phyloP scores from a whole-genome alignment of 2,797 vertebrate genomes.

The Micropoecilia bifurca region DNA sequence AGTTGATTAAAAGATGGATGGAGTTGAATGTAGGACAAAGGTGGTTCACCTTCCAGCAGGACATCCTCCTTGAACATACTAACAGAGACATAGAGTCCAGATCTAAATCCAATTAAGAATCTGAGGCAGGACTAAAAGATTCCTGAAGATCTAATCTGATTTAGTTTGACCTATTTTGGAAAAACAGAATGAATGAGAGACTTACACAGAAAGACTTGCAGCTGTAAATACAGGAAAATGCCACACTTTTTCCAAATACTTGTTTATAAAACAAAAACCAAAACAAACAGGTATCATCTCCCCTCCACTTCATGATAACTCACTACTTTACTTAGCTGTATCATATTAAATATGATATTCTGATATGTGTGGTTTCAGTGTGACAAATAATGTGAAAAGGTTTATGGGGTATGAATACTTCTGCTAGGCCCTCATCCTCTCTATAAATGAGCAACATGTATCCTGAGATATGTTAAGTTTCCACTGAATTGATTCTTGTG shows the following conservation, averaged over 20 bases:
- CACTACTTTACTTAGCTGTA: neutral
- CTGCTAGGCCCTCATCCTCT: neutral
- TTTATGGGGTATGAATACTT: neutral
- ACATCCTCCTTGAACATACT: neutral
- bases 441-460: constrained; percentile 10
- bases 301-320: neutral
- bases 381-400: neutral
- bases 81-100: neutral
- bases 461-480: constrained; percentile 12
- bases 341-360: neutral
- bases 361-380: neutral
- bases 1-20: neutral
- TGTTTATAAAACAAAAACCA: neutral
- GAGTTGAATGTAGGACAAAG: neutral
- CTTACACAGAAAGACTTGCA: neutral
- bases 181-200: neutral
- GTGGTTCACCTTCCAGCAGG: neutral
- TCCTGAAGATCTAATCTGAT: neutral
- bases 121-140: neutral
- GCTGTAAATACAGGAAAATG: neutral
- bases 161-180: neutral
- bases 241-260: neutral
- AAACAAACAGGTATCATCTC: neutral
- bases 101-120: neutral
- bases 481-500: constrained; percentile 44